Conservation (phyloP, 2,797 vertebrate species). For the Gambelia wislizenii region DNA sequence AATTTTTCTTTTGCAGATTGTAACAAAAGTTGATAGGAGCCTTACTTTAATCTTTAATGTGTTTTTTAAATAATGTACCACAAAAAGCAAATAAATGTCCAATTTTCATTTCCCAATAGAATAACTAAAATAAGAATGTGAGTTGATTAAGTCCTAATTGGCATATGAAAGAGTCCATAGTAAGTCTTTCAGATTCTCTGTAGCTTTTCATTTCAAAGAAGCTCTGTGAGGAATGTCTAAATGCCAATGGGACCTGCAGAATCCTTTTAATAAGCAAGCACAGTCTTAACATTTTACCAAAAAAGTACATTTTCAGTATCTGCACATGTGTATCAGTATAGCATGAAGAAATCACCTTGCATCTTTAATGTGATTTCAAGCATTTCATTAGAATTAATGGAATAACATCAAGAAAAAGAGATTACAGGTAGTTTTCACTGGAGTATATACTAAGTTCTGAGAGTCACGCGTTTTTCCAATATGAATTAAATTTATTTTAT, state of each 20-base stretch:
- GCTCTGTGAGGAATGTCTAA: constrained; percentile 1
- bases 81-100: background rate
- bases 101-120: constrained; percentile 8
- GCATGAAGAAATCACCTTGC: background rate
- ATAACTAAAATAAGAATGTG: constrained; percentile 29
- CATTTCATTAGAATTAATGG: background rate
- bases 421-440: background rate
- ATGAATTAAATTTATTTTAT: background rate
- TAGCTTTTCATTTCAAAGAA: background rate
- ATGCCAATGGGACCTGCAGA: background rate
- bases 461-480: background rate
- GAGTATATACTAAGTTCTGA: background rate
- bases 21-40: background rate
- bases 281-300: background rate
- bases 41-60: background rate
- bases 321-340: background rate
- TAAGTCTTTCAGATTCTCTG: constrained; percentile 19
- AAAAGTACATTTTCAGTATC: background rate
- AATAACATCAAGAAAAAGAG: background rate
- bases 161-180: constrained; percentile 15
- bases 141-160: constrained; percentile 16
- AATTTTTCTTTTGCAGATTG: background rate
- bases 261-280: constrained; percentile 7
- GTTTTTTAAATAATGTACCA: background rate
- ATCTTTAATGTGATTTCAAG: background rate